Base-by-base conservation (phyloP, 2,113 vertebrate genomes). In the Pardalotus punctatus region DNA sequence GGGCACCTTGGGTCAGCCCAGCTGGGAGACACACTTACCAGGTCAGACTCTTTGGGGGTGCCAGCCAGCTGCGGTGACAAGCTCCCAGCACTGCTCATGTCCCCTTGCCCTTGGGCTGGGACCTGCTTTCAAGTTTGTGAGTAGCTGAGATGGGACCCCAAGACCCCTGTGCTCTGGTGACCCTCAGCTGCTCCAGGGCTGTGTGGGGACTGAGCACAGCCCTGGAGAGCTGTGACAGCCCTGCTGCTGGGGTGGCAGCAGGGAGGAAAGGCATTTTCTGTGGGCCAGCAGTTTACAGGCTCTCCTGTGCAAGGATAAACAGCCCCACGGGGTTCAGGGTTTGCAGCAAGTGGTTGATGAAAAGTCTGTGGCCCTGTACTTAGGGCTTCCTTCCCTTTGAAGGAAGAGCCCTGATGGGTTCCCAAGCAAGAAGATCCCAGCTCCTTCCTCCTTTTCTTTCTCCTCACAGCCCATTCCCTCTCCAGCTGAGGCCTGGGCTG, bases 361-460 rank as follows among this genome's bases (percentile, higher is more conserved):
- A 95, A 95, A 95, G 87, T 48, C 73, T 69, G 74, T 12, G 1
- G 62, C 45, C 74, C 66, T 79, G 33, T 1, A 7, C 84, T 66
- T 81, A 72, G 77, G 31, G 85, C 72, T 95, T 90, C 51, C 79
- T 94, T 94, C 80, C 56, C 91, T 94, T 96, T 95, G 89, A 93
- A 85, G 74, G 78, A 76, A 54, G 58, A 82, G 35, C 57, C 38
- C 24, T 50, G 0, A 73, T 1, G 0, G 72, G 57, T 73, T 92
- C 79, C 60, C 33, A 83, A 66, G 38, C 66, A 85, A 93, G 69
- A 90, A 88, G 40, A 61, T 73, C 43, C 29, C 2, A 2, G 13
- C 14, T 82, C 24, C 66, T 81, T 85, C 38, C 50, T 51, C n/a
- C 24, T 78, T 2, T 0, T 15, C 33, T 76, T 88, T 84, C 22